These are phyloP conservation scores for Triops cancriformis DNA, from an alignment of 1,140 invertebrate species.

Conservation along the genomic window DNA sequence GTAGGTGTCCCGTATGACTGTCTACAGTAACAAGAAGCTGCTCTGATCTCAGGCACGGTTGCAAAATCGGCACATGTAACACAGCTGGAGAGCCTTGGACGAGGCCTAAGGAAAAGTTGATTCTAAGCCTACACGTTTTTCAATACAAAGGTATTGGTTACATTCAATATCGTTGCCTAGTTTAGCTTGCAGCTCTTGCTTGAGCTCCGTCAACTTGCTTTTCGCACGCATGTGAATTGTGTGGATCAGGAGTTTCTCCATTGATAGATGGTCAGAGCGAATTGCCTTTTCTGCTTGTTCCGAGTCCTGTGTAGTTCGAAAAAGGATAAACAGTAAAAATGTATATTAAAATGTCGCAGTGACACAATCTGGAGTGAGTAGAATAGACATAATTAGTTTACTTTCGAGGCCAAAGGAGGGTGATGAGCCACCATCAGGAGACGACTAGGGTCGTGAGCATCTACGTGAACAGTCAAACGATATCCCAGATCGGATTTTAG, in stretches of 20 bases:
- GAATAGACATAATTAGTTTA: constrained; percentile 33
- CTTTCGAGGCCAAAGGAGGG: constrained; percentile 67
- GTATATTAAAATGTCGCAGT: constrained; percentile 30
- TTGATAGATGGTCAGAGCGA: constrained; percentile 77
- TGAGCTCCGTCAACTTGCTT: constrained; percentile 70
- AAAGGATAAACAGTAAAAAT: constrained; percentile 28
- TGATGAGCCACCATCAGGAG: constrained; percentile 78
- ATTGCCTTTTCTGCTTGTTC: constrained; percentile 73
- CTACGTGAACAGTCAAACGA: constrained; percentile 77
- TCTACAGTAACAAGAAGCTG: constrained; percentile 85
- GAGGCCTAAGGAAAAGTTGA: constrained; percentile 43
- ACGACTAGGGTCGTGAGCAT: constrained; percentile 62
- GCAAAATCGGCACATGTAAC: constrained; percentile 75
- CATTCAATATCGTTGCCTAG: constrained; percentile 66
- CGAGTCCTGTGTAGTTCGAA: constrained; percentile 42
- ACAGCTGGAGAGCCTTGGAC: constrained; percentile 78
- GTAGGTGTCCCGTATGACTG: constrained; percentile 83
- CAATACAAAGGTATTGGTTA: constrained; percentile 38
- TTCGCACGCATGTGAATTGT: constrained; percentile 89
- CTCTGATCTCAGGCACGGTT: constrained; percentile 80
- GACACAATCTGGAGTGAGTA: constrained; percentile 26
- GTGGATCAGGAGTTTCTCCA: constrained; percentile 92
- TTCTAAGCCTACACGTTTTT: constrained; percentile 24
- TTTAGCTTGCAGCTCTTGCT: constrained; percentile 60
- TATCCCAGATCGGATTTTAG: constrained; percentile 76